Base-by-base conservation (phyloP, 2,113 vertebrate species). In the Ailuropoda melanoleuca region DNA sequence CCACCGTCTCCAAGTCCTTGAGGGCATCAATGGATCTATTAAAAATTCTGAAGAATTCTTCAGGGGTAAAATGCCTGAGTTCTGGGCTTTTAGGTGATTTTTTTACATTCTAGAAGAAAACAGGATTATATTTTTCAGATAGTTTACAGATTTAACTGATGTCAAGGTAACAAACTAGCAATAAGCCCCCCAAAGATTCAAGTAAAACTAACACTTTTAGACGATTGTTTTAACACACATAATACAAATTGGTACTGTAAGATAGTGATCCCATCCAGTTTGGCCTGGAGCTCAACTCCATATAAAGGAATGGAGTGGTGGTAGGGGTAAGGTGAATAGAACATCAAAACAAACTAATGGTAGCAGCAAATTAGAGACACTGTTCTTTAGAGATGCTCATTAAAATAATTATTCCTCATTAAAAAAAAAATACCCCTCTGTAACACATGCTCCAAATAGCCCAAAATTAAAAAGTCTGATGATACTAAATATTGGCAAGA, bases 1-100 rank as follows among this genome's bases (percentile, higher is more conserved):
- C 92, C 94, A 98, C 98, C 87, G 97, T 98, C 70, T 96, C 80
- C 97, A 98, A 98, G 74, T 99, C 98, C 92, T 98, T 99, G 94
- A 99, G 99, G 84, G 98, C 98, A 93, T 99, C 98, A 75, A 99
- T 99, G 87, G 98, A 99, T 95, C 31, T 99, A 93, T 99, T 99
- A 98, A 99, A 99, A 97, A 98, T 98, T 83, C 95, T 97, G 98
- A 99, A 99, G 98, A 99, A 99, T 4, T 99, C 97, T 98, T 98
- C 98, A 82, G 99, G 99, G 98, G 98, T 90, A 96, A 99, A 99
- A 13, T 85, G 78, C 86, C 98, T 97, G 97, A 97, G 97, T 98
- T 97, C 97, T 97, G 98, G 95, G 78, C 98, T 98, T 94, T 96
- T 98, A 90, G 97, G 98, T 96, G 98, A 97, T 96, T 97, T 98